Conservation (phyloP, 2,113 vertebrate species). For the Puffinus mauretanicus region DNA sequence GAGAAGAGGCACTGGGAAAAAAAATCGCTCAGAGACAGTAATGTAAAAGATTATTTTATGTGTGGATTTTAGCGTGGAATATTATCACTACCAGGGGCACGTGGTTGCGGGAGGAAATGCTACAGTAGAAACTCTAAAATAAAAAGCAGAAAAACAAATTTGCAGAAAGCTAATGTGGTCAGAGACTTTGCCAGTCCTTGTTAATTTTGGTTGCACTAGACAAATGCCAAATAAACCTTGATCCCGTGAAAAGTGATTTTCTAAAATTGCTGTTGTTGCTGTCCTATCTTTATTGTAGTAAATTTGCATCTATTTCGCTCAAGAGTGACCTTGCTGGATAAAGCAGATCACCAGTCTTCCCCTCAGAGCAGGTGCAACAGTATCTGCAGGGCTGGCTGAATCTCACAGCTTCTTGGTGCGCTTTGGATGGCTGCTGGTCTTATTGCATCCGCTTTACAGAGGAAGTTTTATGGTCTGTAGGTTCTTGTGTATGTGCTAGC, state of each 20-base stretch:
- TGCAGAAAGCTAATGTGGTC: not conserved
- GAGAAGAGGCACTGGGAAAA: not conserved
- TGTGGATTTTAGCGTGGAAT: not conserved
- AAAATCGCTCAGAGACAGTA: not conserved
- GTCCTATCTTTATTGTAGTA: not conserved
- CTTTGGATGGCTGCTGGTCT: not conserved
- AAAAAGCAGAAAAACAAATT: slow-evolving; percentile 26
- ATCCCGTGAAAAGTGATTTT: not conserved
- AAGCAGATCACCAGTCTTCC: not conserved
- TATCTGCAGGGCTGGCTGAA: not conserved
- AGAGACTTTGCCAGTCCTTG: not conserved
- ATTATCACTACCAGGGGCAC: not conserved
- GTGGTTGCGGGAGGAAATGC: not conserved
- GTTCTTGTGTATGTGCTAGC: not conserved
- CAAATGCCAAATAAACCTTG: not conserved
- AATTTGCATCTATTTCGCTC: not conserved
- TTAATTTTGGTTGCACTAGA: not conserved
- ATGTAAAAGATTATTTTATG: slow-evolving; percentile 5
- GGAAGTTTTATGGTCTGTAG: not conserved
- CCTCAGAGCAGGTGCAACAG: not conserved
- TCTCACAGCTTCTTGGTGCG: not conserved
- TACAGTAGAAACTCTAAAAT: not conserved
- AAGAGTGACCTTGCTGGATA: not conserved
- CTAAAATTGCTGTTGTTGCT: not conserved
- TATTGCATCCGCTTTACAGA: not conserved